Conservation (phyloP, 1,140 invertebrate species). For the Drosophila miranda region DNA sequence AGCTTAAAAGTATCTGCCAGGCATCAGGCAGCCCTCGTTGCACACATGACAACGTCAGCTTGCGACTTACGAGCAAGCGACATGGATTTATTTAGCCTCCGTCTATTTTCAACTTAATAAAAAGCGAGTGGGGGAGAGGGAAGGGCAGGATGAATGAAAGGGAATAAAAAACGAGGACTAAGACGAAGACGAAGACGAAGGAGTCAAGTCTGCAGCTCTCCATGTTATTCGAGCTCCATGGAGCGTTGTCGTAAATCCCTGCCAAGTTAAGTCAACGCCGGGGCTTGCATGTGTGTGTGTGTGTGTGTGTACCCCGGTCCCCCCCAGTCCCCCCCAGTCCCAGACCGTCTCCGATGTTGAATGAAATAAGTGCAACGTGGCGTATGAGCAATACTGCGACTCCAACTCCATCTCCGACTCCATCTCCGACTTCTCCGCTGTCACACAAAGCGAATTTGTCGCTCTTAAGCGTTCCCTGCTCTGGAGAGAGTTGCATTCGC, state of each 20-base stretch:
- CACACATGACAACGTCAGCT: constrained; percentile 55
- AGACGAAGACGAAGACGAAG: background rate
- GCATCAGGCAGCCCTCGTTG: constrained; percentile 13
- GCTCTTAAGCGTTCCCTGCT: constrained; percentile 58
- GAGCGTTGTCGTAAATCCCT: constrained; percentile 77
- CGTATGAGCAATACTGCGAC: constrained; percentile 67
- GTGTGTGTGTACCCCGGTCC: no score
- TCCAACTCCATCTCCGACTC: background rate
- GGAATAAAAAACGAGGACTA: constrained; percentile 4
- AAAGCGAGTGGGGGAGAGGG: background rate
- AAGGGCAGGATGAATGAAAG: constrained; percentile 22
- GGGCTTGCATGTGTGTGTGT: no score
- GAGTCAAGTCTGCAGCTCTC: constrained; percentile 27
- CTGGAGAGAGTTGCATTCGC: constrained; percentile 58
- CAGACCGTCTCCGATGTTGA: constrained; percentile 21
- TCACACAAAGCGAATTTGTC: constrained; percentile 76
- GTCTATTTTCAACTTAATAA: constrained; percentile 77
- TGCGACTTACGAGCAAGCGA: constrained; percentile 57
- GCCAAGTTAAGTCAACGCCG: constrained; percentile 75
- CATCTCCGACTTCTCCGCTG: constrained; percentile 40
- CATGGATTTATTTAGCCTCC: constrained; percentile 78
- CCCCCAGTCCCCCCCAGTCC: background rate
- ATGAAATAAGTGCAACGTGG: constrained; percentile 74
- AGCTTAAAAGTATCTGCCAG: constrained; percentile 45
- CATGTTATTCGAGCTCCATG: constrained; percentile 55